phyloP scores from a whole-genome alignment of 2,797 vertebrate genomes.

The Apodemus agrarius region DNA sequence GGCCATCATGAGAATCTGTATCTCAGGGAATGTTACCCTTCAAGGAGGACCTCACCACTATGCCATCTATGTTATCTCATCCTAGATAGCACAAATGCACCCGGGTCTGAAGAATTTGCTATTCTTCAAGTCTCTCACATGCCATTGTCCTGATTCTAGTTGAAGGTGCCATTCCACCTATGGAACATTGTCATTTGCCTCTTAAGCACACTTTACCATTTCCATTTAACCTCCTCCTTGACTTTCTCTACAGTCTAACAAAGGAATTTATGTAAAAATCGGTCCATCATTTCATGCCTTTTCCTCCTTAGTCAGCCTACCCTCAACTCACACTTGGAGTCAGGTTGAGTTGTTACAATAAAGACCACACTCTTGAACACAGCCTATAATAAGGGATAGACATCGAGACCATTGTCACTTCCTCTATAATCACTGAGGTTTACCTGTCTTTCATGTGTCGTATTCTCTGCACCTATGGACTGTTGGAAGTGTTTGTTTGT shows the following conservation, averaged over 20 bases:
- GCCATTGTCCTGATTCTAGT: neutral
- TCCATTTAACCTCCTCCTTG: neutral
- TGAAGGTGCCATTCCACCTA: neutral
- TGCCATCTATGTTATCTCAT: neutral
- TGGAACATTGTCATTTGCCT: neutral
- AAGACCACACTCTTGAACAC: neutral
- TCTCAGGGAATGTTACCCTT: too few relatives aligned
- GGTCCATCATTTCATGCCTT: neutral
- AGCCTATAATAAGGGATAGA: neutral
- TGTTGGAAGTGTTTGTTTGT: neutral
- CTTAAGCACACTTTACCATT: neutral
- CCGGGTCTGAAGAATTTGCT: neutral
- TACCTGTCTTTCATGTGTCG: neutral
- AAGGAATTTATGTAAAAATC: neutral
- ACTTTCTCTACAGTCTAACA: neutral
- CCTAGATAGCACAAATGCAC: neutral
- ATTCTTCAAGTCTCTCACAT: neutral
- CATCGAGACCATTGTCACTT: too few relatives aligned
- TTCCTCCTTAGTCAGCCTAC: neutral
- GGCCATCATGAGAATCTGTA: rapidly evolving
- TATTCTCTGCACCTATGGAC: neutral
- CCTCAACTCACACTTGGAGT: neutral
- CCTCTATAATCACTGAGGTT: neutral
- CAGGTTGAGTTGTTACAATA: neutral
- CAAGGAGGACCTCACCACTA: neutral